A percentile compares a stretch with the other conserved stretches of the same genome.
Conservation (phyloP, 2,797 vertebrate species). For the Neosilurus mollespiculum region DNA sequence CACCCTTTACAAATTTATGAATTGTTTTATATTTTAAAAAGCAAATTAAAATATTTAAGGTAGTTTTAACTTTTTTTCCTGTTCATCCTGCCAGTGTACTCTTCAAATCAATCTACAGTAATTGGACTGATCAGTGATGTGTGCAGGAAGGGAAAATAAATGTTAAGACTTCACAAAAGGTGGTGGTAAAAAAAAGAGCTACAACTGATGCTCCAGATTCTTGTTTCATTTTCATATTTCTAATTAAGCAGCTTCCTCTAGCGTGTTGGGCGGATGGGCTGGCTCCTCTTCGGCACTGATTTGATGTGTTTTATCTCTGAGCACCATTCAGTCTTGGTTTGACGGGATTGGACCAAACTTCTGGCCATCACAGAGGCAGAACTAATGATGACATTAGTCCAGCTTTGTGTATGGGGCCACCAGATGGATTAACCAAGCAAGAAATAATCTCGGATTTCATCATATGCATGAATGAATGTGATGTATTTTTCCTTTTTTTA, state of each 20-base stretch:
- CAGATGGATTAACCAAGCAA: constrained; percentile 77
- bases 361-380: constrained; percentile 79
- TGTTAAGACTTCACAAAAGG: constrained; percentile 51
- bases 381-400: constrained; percentile 80
- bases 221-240: constrained; percentile 80
- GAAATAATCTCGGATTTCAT: constrained; percentile 78
- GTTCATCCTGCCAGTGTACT: background rate
- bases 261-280: constrained; percentile 68
- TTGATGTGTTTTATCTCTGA: constrained; percentile 76
- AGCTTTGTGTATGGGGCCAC: constrained; percentile 72
- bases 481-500: constrained; percentile 55
- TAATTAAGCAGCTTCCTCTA: constrained; percentile 71
- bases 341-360: constrained; percentile 61
- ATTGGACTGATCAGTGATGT: constrained; percentile 29
- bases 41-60: background rate
- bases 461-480: constrained; percentile 74
- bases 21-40: background rate
- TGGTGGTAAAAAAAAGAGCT: constrained; percentile 31
- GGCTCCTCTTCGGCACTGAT: constrained; percentile 66
- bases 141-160: constrained; percentile 52
- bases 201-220: constrained; percentile 68
- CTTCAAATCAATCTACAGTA: constrained; percentile 29
- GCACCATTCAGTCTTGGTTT: constrained; percentile 73
- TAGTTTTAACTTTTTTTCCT: constrained; percentile 1
- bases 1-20: background rate